Evolutionary conservation across 2,797 vertebrate genomes (phyloP), one percentile per base, ranked within the genome.

Genomic region (Danio kyathit): DNA sequence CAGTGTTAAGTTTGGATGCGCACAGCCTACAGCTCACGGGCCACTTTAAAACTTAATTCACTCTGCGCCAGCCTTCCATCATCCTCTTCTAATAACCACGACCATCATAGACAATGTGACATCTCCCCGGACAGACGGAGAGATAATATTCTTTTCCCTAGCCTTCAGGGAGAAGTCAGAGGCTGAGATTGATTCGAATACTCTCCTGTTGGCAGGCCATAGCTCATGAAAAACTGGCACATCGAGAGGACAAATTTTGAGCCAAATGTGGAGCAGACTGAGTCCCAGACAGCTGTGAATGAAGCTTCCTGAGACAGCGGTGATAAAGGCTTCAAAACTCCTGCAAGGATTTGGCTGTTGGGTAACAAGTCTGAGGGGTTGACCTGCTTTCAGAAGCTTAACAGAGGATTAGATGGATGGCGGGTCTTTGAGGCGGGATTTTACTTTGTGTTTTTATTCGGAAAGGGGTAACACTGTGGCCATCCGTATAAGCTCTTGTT

Each of bases 21-120:
- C 41, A 59, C 41, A 48, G 82, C 79, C 57, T 74, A 76, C 72
- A 85, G 81, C 81, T 87, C 56, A 65, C 14, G 54, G 72, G 74
- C 60, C 81, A 82, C 46, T 85, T 85, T 83, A 77, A 87, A 83
- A 85, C 83, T 70, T 84, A 74, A 83, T 87, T 82, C 73, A 80
- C 44, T 54, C 74, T 56, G 41, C 72, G 54, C 79, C 63, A 83
- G 67, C 81, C 44, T 66, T 80, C 76, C 64, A 87, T 84, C 79
- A 80, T 82, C 54, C 69, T 71, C 46, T 65, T 52, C 76, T 82
- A 84, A 85, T 87, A 87, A 83, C 76, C 76, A 51, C 17, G 1
- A 72, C 38, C 17, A 56, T 63, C 40, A 2, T 69, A 74, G 73
- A 81, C 79, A 78, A 66, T 79, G 72, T 73, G 78, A 75, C 76